Conservation (phyloP, 2,888 invertebrate genomes). For the Idaea biselata region DNA sequence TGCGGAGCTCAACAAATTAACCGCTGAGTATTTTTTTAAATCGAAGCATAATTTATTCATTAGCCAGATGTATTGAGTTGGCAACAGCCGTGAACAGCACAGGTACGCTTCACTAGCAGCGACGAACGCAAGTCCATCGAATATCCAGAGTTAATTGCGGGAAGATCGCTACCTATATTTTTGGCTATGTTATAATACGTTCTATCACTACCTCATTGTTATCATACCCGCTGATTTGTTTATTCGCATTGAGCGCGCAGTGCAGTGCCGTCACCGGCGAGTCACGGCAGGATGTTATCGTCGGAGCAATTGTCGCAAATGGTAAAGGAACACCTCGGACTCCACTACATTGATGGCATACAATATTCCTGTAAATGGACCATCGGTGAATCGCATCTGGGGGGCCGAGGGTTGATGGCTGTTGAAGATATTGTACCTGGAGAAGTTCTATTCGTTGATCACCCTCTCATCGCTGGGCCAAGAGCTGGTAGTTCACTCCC, state of each 20-base stretch:
- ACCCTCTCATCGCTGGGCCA: conserved; percentile 86
- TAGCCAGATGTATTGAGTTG: conserved; percentile 42
- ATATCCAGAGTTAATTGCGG: conserved; percentile 53
- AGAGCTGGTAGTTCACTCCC: conserved; percentile 77
- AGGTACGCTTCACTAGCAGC: conserved; percentile 47
- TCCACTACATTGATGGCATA: conserved; percentile 44
- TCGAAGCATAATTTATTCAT: conserved; percentile 41
- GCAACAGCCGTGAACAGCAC: conserved; percentile 57
- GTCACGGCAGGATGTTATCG: conserved; percentile 75
- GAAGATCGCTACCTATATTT: conserved; percentile 52
- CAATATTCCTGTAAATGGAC: conserved; percentile 76
- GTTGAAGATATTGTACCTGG: conserved; percentile 83
- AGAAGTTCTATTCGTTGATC: conserved; percentile 86
- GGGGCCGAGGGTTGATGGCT: conserved; percentile 87
- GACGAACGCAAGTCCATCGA: conserved; percentile 54
- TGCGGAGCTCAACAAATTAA: conserved; percentile 23
- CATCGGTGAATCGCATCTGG: conserved; percentile 80
- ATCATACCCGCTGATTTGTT: conserved; percentile 68
- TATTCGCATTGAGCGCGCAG: conserved; percentile 66
- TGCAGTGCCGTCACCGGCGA: conserved; percentile 66
- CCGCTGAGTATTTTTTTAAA: conserved; percentile 10
- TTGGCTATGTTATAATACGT: conserved; percentile 57
- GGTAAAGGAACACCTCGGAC: conserved; percentile 70
- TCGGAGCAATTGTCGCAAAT: conserved; percentile 73
- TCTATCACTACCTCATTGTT: conserved; percentile 61